A percentile compares a stretch with the other conserved stretches of the same genome.
Evolutionary conservation across 2,113 vertebrate species (phyloP).

Genomic region (Taurulus bubalis): DNA sequence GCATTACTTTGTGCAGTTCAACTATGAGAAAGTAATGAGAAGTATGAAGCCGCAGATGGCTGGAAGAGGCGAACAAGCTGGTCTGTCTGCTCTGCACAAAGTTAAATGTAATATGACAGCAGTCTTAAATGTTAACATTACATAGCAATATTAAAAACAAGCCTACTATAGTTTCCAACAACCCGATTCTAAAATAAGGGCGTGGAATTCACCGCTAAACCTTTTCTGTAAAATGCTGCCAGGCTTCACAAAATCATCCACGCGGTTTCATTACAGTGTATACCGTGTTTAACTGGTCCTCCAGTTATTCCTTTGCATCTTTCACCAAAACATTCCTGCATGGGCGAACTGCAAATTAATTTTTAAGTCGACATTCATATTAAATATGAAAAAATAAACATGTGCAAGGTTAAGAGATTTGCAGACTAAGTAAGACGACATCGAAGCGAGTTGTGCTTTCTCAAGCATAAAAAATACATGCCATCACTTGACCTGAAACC

Average conservation of each 20-base stretch:
- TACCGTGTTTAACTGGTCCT: neutral
- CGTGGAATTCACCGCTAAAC: neutral
- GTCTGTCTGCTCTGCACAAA: neutral
- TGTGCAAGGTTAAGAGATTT: conserved; percentile 1
- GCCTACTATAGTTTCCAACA: conserved; percentile 1
- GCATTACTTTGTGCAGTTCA: neutral
- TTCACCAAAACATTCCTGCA: neutral
- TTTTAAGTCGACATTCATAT: conserved; percentile 2
- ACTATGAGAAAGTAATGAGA: neutral
- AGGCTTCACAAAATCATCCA: neutral
- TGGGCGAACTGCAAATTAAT: neutral
- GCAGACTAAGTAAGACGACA: neutral
- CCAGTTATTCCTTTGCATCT: neutral
- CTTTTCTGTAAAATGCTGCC: neutral
- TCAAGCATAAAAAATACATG: conserved; percentile 25
- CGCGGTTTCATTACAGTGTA: neutral
- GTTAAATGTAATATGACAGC: neutral
- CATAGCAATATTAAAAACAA: conserved; percentile 16
- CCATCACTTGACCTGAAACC: conserved; percentile 54
- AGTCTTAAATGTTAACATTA: neutral
- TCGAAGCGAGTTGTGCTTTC: conserved; percentile 9
- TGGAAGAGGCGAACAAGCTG: neutral
- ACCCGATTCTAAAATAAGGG: neutral
- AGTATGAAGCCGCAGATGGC: neutral
- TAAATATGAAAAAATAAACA: neutral